Percentiles rank a stretch among this genome's conserved stretches.
These are phyloP conservation scores for Pseudolaguvia tuberculata DNA, from an alignment of 2,113 vertebrate species.

Conservation along the genomic window DNA sequence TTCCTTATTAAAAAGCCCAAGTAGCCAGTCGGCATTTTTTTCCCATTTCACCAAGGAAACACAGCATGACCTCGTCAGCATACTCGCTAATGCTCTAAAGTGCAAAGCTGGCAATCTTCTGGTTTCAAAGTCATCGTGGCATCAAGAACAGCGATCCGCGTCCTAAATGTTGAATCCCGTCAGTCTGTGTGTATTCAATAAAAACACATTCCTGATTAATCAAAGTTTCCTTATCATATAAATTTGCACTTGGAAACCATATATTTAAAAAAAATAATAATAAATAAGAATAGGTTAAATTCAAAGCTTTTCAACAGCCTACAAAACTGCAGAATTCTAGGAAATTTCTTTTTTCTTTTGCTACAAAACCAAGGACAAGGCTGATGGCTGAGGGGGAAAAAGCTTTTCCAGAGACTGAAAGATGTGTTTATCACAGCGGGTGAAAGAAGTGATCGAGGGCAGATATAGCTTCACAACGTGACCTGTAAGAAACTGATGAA, in stretches of 20 bases:
- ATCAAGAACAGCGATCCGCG: slow-evolving; percentile 19
- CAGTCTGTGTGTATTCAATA: not conserved
- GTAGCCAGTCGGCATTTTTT: not conserved
- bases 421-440: slow-evolving; percentile 21
- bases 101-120: slow-evolving; percentile 39
- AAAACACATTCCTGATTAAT: not conserved
- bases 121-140: slow-evolving; percentile 36
- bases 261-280: slow-evolving; percentile 16
- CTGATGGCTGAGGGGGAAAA: not conserved
- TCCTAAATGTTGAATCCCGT: slow-evolving; percentile 12
- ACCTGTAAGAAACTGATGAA: slow-evolving; percentile 8
- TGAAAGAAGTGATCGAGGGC: slow-evolving; percentile 6
- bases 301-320: not conserved
- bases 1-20: not conserved
- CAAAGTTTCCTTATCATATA: not conserved
- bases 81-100: slow-evolving; percentile 40
- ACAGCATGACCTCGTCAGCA: slow-evolving; percentile 40
- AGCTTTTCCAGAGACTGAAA: slow-evolving; percentile 4
- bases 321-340: not conserved
- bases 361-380: slow-evolving; percentile 8
- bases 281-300: slow-evolving; percentile 15
- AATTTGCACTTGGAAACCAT: not conserved
- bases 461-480: not conserved
- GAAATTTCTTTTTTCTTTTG: not conserved
- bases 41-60: not conserved